Percentiles rank a stretch among this genome's conserved stretches.
These are phyloP conservation scores for Bufo bufo DNA, from an alignment of 2,113 vertebrate species.

Conservation along the genomic window DNA sequence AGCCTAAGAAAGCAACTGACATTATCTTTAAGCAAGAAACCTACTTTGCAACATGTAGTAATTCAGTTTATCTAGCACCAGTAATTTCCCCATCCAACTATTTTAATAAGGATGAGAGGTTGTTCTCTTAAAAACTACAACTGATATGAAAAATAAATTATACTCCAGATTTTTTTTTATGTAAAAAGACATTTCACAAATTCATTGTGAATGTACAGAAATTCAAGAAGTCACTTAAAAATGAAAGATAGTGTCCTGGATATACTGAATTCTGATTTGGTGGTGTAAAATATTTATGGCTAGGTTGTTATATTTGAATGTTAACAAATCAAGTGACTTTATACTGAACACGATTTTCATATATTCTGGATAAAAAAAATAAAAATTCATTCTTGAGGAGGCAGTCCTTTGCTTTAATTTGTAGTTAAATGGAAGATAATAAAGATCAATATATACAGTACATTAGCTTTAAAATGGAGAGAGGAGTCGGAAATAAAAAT, in stretches of 20 bases:
- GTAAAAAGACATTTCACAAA: conserved; percentile 23
- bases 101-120: conserved; percentile 47
- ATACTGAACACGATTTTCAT: not conserved
- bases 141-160: conserved; percentile 44
- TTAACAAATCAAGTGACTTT: not conserved
- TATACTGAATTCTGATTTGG: not conserved
- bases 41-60: conserved; percentile 42
- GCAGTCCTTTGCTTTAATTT: conserved; percentile 34
- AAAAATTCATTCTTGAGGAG: not conserved
- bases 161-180: conserved; percentile 4
- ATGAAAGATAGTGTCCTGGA: not conserved
- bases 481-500: conserved; percentile 32
- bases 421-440: conserved; percentile 5
- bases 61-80: conserved; percentile 52
- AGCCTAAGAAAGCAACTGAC: conserved; percentile 21
- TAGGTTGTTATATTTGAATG: not conserved
- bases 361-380: not conserved
- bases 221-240: not conserved
- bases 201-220: conserved; percentile 25
- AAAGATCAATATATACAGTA: conserved; percentile 31
- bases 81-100: conserved; percentile 42
- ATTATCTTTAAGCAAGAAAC: conserved; percentile 37
- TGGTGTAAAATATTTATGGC: not conserved
- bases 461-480: not conserved
- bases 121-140: conserved; percentile 37